A percentile compares a stretch with the other conserved stretches of the same genome.
phyloP scores from a whole-genome alignment of 2,888 invertebrate genomes.

The Tiphia femorata region DNA sequence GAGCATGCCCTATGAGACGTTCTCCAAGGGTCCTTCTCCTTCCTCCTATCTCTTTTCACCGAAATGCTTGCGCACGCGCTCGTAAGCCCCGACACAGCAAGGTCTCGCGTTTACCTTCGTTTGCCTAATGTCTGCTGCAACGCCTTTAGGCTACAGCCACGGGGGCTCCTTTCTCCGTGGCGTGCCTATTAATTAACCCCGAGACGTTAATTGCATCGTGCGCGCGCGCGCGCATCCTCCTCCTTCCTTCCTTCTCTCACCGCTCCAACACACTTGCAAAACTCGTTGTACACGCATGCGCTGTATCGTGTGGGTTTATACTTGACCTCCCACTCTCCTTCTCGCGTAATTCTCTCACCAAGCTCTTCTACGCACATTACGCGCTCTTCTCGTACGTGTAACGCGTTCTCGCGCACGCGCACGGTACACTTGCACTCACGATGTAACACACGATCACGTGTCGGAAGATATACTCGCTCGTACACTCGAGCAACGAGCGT shows the following conservation, averaged over 20 bases:
- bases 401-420: background rate
- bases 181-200: slow-evolving; percentile 52
- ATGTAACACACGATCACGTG: background rate
- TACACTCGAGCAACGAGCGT: too few species aligned
- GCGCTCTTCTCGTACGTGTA: background rate
- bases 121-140: slow-evolving; percentile 41
- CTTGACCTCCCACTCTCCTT: too few species aligned
- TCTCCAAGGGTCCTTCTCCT: background rate
- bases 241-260: background rate
- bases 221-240: slow-evolving; percentile 4
- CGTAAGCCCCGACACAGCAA: slow-evolving; percentile 9
- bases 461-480: background rate
- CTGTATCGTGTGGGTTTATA: too few species aligned
- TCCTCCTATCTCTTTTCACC: background rate
- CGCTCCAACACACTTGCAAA: too few species aligned
- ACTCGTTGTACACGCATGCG: too few species aligned
- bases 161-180: slow-evolving; percentile 38
- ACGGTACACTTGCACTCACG: too few species aligned
- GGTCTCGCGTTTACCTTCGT: slow-evolving; percentile 36
- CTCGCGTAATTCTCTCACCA: too few species aligned
- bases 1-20: too few species aligned
- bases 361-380: background rate
- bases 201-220: slow-evolving; percentile 53
- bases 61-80: background rate
- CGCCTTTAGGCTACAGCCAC: slow-evolving; percentile 41